Conservation (phyloP, 2,113 vertebrate genomes). For the Sorex araneus region DNA sequence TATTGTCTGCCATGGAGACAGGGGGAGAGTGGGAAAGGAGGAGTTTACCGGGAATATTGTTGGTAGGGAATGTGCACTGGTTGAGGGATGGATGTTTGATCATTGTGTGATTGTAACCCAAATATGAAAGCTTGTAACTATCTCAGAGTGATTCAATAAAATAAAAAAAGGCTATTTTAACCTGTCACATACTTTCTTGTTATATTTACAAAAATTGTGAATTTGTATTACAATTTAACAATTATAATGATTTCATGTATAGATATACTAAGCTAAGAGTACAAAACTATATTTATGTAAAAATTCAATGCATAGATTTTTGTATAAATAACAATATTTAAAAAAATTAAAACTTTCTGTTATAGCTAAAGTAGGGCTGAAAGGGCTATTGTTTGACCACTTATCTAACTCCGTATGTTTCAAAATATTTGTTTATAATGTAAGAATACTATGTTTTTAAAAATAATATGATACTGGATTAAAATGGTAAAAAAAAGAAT, state of each 20-base stretch:
- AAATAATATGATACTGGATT: constrained; percentile 31
- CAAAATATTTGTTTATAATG: constrained; percentile 41
- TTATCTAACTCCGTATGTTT: constrained; percentile 10
- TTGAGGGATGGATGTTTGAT: no score
- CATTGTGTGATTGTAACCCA: no score
- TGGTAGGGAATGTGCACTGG: no score
- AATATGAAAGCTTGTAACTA: no score
- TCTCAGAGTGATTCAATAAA: no score
- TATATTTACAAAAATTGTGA: constrained; percentile 17
- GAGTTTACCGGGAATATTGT: no score
- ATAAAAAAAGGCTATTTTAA: background rate
- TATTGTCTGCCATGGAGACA: no score
- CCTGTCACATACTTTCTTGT: constrained; percentile 18
- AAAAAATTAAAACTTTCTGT: background rate
- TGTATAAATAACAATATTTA: no score
- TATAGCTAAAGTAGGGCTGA: constrained; percentile 9
- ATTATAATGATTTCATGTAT: constrained; percentile 56
- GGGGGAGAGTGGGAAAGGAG: no score
- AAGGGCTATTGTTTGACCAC: constrained; percentile 1
- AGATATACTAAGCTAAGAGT: background rate
- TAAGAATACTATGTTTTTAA: constrained; percentile 24
- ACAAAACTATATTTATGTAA: constrained; percentile 27
- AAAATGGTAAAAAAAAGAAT: constrained; percentile 51
- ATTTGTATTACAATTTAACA: background rate
- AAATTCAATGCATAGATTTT: background rate